These are phyloP conservation scores for Cosmorhoe ocellata DNA, from an alignment of 2,888 invertebrate species.

Conservation along the genomic window DNA sequence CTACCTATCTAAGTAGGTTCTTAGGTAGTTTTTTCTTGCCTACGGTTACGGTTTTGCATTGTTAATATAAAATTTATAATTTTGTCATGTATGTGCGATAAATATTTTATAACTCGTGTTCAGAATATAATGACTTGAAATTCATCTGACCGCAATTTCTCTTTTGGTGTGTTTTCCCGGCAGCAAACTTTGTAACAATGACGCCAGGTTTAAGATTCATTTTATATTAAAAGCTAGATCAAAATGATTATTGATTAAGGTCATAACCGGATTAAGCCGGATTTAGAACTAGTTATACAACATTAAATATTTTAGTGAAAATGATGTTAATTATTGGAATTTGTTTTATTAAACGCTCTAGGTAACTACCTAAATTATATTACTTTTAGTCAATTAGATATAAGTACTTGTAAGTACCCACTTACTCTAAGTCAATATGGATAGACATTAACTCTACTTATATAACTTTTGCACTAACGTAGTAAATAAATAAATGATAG, in stretches of 20 bases:
- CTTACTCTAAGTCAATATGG: too few species aligned
- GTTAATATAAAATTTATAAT: neutral
- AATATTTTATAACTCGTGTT: constrained; percentile 8
- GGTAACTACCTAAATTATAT: neutral
- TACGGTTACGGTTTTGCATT: too few species aligned
- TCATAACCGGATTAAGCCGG: neutral
- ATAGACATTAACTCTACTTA: too few species aligned
- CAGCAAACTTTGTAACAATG: neutral
- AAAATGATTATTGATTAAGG: too few species aligned
- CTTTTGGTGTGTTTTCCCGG: constrained; percentile 24
- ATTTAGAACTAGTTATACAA: constrained; percentile 3
- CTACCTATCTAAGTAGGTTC: too few species aligned
- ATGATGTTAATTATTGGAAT: neutral
- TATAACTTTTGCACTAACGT: too few species aligned
- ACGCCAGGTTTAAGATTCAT: too few species aligned
- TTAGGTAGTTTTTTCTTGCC: too few species aligned
- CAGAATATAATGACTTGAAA: neutral
- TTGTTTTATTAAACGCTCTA: neutral
- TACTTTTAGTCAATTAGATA: too few species aligned
- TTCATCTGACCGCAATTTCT: constrained; percentile 23
- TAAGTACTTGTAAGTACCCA: too few species aligned
- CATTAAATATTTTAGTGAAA: neutral
- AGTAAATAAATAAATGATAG: too few species aligned
- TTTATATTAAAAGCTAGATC: too few species aligned
- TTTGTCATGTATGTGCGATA: constrained; percentile 7